Percentiles rank a stretch among this genome's conserved stretches.
These are phyloP conservation scores for Plagiodera versicolora DNA, from an alignment of 2,888 invertebrate genomes.

Conservation along the genomic window DNA sequence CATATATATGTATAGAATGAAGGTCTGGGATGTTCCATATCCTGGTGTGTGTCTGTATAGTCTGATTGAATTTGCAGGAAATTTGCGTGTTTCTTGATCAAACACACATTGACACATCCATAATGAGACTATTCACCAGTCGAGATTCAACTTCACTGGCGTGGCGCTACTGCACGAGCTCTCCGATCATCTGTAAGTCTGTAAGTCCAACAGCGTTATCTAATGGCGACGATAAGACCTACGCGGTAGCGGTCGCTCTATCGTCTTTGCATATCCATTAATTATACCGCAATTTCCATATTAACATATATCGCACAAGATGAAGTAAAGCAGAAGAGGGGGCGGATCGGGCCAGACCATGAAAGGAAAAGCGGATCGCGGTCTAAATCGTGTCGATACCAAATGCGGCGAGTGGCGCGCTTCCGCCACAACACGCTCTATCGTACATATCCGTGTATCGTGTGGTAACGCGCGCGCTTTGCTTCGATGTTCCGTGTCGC, in stretches of 20 bases:
- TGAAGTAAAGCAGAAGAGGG: slow-evolving; percentile 38
- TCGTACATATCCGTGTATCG: no score
- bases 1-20: no score
- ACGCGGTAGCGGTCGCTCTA: slow-evolving; percentile 38
- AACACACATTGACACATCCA: no score
- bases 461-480: not conserved
- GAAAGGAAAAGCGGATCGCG: slow-evolving; percentile 40
- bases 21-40: no score
- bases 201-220: slow-evolving; percentile 35
- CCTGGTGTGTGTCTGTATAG: no score
- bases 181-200: no score
- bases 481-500: not conserved
- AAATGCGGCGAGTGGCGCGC: slow-evolving; percentile 40
- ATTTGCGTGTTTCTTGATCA: no score
- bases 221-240: slow-evolving; percentile 40
- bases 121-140: no score
- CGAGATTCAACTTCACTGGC: no score
- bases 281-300: slow-evolving; percentile 45
- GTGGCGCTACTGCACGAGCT: slow-evolving; percentile 12
- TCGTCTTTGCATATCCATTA: slow-evolving; percentile 35
- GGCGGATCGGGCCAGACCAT: slow-evolving; percentile 32
- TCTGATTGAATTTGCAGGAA: no score
- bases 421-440: slow-evolving; percentile 18
- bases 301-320: slow-evolving; percentile 46
- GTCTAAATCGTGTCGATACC: slow-evolving; percentile 43